Evolutionary conservation across 53 echinoderm and acorn worm species (phyloP), one percentile per base, ranked within the genome.

Genomic region (Stichopus horrens): DNA sequence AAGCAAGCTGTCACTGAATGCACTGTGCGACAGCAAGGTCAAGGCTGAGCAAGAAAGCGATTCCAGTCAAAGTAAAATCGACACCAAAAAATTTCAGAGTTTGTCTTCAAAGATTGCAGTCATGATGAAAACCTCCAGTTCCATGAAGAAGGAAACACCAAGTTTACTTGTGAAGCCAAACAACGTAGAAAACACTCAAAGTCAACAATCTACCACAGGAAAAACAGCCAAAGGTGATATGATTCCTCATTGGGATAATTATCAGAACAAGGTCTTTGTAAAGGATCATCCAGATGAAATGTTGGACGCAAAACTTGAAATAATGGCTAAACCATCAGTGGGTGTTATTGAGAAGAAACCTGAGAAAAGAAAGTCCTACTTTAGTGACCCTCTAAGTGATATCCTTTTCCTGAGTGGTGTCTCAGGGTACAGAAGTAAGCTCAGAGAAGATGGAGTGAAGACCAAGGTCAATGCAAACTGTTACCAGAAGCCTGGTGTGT

Each of bases 361-460:
- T 4, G 21, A 21, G 23, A 81, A 81, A 58, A 55, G 81, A 58
- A 81, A 56, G 14, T 81, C 81, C 4, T 81, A 57, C 4, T 58
- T 81, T 57, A 57, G 58, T n/a, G 81, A 81, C 57, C 81, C 56
- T 56, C 53, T 81, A 22, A 81, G 56, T 81, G 81, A 81, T 81
- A 56, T 81, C 20, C 7, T 81, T 7, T 81, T 81, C 58, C 81
- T 81, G 4, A 81, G 19, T 56, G 81, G 81, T 7, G 81, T 81
- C 19, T 18, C 57, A 0, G 81, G 81, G 11, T 58, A 81, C 23
- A 23, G 20, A 53, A 18, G 21, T 57, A 18, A 11, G 55, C 10
- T 81, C 21, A 81, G 57, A 57, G 9, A 81, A 81, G 58, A 81
- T 57, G 53, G 75, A 77, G 54, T 81, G 57, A 21, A 81, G 8